Percentiles rank a stretch among this genome's conserved stretches.
Evolutionary conservation across 2,888 invertebrate species (phyloP).

Genomic region (Litoditis marina): DNA sequence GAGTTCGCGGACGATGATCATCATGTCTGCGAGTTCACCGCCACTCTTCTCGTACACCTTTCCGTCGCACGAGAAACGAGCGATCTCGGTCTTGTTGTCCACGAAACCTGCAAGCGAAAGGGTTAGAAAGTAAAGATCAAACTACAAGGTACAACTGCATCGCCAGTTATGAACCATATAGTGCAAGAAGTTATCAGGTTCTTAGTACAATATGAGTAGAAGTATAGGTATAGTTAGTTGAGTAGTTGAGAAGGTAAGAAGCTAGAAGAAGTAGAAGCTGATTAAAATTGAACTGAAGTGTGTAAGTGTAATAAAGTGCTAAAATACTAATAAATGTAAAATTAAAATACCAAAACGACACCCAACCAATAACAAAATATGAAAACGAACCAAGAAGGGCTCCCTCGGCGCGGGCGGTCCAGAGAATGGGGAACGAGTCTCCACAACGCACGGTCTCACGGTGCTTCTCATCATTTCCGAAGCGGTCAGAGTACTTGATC

Average conservation of each 20-base stretch:
- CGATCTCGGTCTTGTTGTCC: conserved; percentile 55
- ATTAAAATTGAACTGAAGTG: too few relatives aligned
- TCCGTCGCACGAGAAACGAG: conserved; percentile 49
- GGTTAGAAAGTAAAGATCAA: too few relatives aligned
- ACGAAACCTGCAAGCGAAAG: conserved; percentile 44
- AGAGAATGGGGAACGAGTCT: conserved; percentile 56
- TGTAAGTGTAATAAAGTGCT: neutral
- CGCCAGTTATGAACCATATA: too few relatives aligned
- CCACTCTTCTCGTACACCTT: conserved; percentile 30
- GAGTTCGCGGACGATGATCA: conserved; percentile 50
- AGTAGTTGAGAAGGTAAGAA: too few relatives aligned
- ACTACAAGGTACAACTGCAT: too few relatives aligned
- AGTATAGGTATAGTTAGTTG: too few relatives aligned
- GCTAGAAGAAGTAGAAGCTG: too few relatives aligned
- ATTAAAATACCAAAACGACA: too few relatives aligned
- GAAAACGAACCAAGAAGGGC: conserved; percentile 49
- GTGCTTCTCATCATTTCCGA: conserved; percentile 39
- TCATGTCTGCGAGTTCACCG: conserved; percentile 46
- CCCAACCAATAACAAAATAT: too few relatives aligned
- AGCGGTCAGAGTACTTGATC: conserved; percentile 55
- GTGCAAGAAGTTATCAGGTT: neutral
- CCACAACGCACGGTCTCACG: conserved; percentile 52
- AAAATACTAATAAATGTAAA: neutral
- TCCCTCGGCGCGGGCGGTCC: conserved; percentile 34
- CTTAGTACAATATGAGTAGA: too few relatives aligned